Percentiles rank a stretch among this genome's conserved stretches.
Conservation (phyloP, 64 coral and sea anemone genomes). For the Pocillopora damicornis region DNA sequence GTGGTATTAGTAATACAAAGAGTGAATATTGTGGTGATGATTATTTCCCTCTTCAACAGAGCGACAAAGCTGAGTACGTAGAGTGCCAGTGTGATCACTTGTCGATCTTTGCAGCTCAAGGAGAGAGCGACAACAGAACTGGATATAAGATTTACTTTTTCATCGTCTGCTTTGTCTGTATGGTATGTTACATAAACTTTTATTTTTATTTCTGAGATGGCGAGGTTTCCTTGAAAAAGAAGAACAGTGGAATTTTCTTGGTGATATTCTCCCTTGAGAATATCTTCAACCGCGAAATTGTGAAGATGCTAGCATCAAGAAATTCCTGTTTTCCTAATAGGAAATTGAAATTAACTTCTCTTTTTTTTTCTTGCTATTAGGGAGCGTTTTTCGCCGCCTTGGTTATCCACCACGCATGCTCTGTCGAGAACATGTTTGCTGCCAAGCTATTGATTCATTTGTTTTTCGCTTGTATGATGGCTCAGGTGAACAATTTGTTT, state of each 20-base stretch:
- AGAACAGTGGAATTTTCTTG: too few relatives aligned
- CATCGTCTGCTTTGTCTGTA: slow-evolving; percentile 76
- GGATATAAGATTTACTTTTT: slow-evolving; percentile 81
- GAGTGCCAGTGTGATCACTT: slow-evolving; percentile 94
- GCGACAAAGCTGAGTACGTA: slow-evolving; percentile 73
- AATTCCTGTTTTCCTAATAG: not conserved
- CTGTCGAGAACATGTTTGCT: slow-evolving; percentile 88
- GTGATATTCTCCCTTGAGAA: too few relatives aligned
- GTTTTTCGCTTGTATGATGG: slow-evolving; percentile 84
- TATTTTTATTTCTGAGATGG: not conserved
- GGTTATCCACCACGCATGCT: slow-evolving; percentile 80
- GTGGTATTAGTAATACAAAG: not conserved
- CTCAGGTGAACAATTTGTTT: slow-evolving; percentile 53
- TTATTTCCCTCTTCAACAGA: slow-evolving; percentile 37
- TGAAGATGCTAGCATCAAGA: too few relatives aligned
- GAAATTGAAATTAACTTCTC: not conserved
- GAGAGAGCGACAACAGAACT: slow-evolving; percentile 77
- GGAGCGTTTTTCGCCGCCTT: slow-evolving; percentile 75
- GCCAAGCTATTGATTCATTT: slow-evolving; percentile 96
- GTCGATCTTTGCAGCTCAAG: slow-evolving; percentile 80
- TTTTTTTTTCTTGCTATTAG: slow-evolving; percentile 28
- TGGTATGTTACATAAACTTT: slow-evolving; percentile 54
- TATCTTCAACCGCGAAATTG: too few relatives aligned
- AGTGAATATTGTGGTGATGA: not conserved
- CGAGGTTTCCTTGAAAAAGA: not conserved